phyloP scores from a whole-genome alignment of 1,140 invertebrate genomes.

The Tetramorium simillimum region DNA sequence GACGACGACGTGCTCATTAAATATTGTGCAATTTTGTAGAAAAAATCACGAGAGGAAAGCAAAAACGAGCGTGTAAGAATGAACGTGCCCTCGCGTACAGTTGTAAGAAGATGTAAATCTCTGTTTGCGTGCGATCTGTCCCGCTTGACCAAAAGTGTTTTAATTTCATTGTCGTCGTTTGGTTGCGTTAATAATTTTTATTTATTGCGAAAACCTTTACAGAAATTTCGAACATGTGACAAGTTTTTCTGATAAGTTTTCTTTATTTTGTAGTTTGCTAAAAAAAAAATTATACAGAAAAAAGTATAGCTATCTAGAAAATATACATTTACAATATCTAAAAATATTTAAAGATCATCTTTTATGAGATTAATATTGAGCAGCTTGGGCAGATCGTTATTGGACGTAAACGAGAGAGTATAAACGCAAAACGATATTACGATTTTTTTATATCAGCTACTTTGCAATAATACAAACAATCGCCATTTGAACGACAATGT shows the following conservation, averaged over 20 bases:
- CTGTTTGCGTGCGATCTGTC: slow-evolving; percentile 19
- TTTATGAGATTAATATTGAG: not conserved
- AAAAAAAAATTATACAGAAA: slow-evolving; percentile 14
- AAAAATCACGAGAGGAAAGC: not conserved
- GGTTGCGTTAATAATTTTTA: slow-evolving; percentile 1
- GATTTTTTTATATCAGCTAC: slow-evolving; percentile 78
- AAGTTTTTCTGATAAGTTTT: not conserved
- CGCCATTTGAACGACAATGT: slow-evolving; percentile 52
- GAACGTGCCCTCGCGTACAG: not conserved
- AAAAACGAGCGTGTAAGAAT: slow-evolving; percentile 16
- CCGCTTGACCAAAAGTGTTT: slow-evolving; percentile 17
- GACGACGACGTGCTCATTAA: slow-evolving; percentile 18
- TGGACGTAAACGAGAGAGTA: slow-evolving; percentile 32
- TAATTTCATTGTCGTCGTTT: not conserved
- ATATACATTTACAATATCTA: not conserved
- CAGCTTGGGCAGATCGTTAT: slow-evolving; percentile 25
- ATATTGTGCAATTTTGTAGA: slow-evolving; percentile 40
- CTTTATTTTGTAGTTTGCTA: not conserved
- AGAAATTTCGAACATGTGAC: not conserved
- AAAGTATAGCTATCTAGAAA: not conserved
- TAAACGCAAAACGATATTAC: slow-evolving; percentile 74
- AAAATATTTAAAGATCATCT: not conserved
- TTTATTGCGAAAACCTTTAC: not conserved
- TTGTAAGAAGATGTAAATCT: slow-evolving; percentile 20
- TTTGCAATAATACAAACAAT: slow-evolving; percentile 75